Percentiles rank a stretch among this genome's conserved stretches.
Evolutionary conservation across 1,140 invertebrate genomes (phyloP).

Genomic region (Drosophila subobscura): DNA sequence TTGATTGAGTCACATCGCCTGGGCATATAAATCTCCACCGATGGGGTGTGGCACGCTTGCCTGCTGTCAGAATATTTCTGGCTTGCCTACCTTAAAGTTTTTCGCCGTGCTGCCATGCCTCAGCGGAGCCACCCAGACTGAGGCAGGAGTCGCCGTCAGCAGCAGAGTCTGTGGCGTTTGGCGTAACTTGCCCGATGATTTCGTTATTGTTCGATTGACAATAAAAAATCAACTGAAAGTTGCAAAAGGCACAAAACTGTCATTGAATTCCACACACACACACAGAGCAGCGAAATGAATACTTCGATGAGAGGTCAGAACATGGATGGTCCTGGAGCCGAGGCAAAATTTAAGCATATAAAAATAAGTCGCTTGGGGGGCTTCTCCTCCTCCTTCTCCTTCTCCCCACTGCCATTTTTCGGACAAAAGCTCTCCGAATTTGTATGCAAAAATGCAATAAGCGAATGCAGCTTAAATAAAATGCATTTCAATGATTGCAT

Average conservation of each 20-base stretch:
- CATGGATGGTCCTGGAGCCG: conserved; percentile 3
- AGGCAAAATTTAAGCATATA: conserved; percentile 69
- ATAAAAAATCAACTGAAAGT: conserved; percentile 82
- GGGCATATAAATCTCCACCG: conserved; percentile 80
- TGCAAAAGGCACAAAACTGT: conserved; percentile 74
- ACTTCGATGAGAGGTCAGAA: conserved; percentile 16
- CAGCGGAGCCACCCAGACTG: conserved; percentile 11
- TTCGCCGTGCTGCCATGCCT: conserved; percentile 60
- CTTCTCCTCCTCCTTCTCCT: neutral
- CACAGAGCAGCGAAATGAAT: conserved; percentile 8
- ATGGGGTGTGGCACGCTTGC: conserved; percentile 71
- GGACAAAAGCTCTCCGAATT: conserved; percentile 63
- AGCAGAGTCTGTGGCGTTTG: conserved; percentile 61
- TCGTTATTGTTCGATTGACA: conserved; percentile 82
- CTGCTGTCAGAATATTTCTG: conserved; percentile 39
- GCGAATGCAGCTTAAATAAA: conserved; percentile 77
- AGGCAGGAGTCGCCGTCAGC: conserved; percentile 13
- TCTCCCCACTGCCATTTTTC: neutral
- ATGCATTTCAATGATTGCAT: conserved; percentile 81
- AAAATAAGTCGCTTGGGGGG: conserved; percentile 69
- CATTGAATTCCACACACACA: conserved; percentile 61
- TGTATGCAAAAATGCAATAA: conserved; percentile 79
- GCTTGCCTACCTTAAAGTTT: conserved; percentile 77
- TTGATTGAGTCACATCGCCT: conserved; percentile 81
- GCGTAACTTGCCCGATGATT: conserved; percentile 80